phyloP scores from a whole-genome alignment of 2,888 invertebrate species.

The Dicyrtomina minuta region DNA sequence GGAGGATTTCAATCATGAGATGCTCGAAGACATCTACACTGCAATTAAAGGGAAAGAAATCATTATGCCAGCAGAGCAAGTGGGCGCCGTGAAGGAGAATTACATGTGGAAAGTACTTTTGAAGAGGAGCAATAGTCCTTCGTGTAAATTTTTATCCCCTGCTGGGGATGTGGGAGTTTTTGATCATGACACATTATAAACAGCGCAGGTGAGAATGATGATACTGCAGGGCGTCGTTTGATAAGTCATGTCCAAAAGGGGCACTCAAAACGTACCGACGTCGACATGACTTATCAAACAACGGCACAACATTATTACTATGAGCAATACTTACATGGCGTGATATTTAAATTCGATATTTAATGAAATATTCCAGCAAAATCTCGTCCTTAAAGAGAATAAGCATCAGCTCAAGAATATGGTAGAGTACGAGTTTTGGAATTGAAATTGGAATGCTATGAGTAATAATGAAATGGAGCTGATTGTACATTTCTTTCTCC shows the following conservation, averaged over 20 bases:
- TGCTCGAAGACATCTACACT: slow-evolving; percentile 87
- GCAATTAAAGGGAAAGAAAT: slow-evolving; percentile 95
- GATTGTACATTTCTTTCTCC: slow-evolving; percentile 90
- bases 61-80: slow-evolving; percentile 98
- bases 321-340: too few relatives aligned
- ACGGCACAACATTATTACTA: too few relatives aligned
- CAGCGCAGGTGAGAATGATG: too few relatives aligned
- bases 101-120: slow-evolving; percentile 94
- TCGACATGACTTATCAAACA: too few relatives aligned
- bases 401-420: slow-evolving; percentile 85
- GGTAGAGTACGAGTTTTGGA: slow-evolving; percentile 90
- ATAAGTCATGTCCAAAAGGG: too few relatives aligned
- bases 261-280: too few relatives aligned
- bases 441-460: slow-evolving; percentile 98
- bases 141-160: slow-evolving; percentile 72
- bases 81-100: slow-evolving; percentile 89
- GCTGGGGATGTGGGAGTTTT: slow-evolving; percentile 64
- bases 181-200: too few relatives aligned
- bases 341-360: too few relatives aligned
- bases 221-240: too few relatives aligned
- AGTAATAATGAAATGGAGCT: slow-evolving; percentile 89
- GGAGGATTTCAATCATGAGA: slow-evolving; percentile 84
- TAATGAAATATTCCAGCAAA: slow-evolving; percentile 89
- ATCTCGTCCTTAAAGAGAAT: slow-evolving; percentile 81
- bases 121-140: slow-evolving; percentile 72